A percentile compares a stretch with the other conserved stretches of the same genome.
phyloP scores from a whole-genome alignment of 2,113 vertebrate species.

The human region GRCh38 chr6:75597001-75597500 shows the following conservation, averaged over 20 bases:
- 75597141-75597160: neutral
- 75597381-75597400: neutral
- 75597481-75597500: neutral
- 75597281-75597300: neutral
- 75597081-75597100: neutral
- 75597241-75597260: neutral
- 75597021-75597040: neutral
- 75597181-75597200: neutral
- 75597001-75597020: neutral
- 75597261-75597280: neutral
- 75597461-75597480: neutral
- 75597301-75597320: neutral
- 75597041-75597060: neutral
- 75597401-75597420: neutral
- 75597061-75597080: neutral
- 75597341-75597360: neutral
- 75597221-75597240: neutral
- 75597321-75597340: neutral
- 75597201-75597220: neutral
- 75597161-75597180: neutral
- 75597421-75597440: neutral
- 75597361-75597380: neutral
- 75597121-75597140: neutral
- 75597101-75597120: neutral
- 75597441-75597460: neutral